phyloP scores from a whole-genome alignment of 2,888 invertebrate genomes.

The Eledona agricola region DNA sequence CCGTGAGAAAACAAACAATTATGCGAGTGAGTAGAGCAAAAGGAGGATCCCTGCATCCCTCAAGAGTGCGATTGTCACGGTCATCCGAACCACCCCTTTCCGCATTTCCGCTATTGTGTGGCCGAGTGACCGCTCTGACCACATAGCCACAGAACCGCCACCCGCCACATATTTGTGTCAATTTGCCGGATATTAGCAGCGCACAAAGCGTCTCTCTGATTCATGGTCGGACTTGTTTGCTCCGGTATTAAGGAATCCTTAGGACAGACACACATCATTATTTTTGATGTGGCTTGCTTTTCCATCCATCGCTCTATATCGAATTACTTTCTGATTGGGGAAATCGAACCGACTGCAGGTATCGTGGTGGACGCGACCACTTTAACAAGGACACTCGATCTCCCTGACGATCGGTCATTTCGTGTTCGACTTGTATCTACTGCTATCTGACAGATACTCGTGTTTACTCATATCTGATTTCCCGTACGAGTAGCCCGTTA shows the following conservation, averaged over 20 bases:
- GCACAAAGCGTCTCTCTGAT: slow-evolving; percentile 52
- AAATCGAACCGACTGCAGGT: slow-evolving; percentile 54
- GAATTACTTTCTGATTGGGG: slow-evolving; percentile 61
- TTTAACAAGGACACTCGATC: slow-evolving; percentile 58
- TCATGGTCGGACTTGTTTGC: slow-evolving; percentile 53
- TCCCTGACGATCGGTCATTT: slow-evolving; percentile 53
- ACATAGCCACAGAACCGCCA: slow-evolving; percentile 43
- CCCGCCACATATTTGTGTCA: slow-evolving; percentile 56
- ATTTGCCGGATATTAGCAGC: slow-evolving; percentile 58
- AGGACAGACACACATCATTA: slow-evolving; percentile 58
- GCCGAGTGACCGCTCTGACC: slow-evolving; percentile 47
- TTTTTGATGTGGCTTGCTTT: slow-evolving; percentile 58
- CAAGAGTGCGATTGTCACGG: slow-evolving; percentile 60
- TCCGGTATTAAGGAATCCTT: slow-evolving; percentile 57
- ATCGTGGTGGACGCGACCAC: slow-evolving; percentile 48
- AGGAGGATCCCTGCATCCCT: slow-evolving; percentile 51
- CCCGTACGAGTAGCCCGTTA: slow-evolving; percentile 31
- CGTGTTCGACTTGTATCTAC: slow-evolving; percentile 46
- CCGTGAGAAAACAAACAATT: slow-evolving; percentile 65
- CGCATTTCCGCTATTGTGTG: slow-evolving; percentile 40
- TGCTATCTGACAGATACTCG: slow-evolving; percentile 43
- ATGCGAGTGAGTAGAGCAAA: slow-evolving; percentile 55
- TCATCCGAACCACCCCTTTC: slow-evolving; percentile 58
- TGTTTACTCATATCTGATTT: slow-evolving; percentile 46
- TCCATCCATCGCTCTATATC: slow-evolving; percentile 54